Evolutionary conservation across 2,888 invertebrate species (phyloP).

Genomic region (Drosophila pullipes): DNA sequence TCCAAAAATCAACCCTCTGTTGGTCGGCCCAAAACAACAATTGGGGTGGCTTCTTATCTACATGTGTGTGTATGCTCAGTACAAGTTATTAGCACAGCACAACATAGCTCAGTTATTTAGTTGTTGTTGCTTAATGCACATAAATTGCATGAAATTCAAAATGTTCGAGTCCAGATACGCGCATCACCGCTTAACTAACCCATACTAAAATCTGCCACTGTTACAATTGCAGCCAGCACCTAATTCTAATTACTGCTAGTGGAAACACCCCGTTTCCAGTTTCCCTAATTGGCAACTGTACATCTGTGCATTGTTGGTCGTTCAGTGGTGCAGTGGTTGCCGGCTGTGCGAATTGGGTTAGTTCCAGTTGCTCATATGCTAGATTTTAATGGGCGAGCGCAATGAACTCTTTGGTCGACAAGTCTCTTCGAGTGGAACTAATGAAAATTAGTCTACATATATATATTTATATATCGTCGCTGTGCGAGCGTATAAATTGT

Average conservation of each 20-base stretch:
- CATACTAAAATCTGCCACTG: conserved; percentile 32
- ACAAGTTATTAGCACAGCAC: conserved; percentile 52
- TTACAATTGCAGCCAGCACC: conserved; percentile 12
- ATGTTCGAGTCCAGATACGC: conserved; percentile 31
- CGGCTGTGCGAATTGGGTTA: conserved; percentile 15
- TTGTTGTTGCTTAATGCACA: conserved; percentile 42
- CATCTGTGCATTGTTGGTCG: conserved; percentile 42
- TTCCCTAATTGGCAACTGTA: conserved; percentile 42
- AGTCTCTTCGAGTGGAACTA: conserved; percentile 70
- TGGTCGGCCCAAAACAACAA: conserved; percentile 39
- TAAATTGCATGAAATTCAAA: conserved; percentile 59
- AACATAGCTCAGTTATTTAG: conserved; percentile 40
- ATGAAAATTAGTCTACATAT: conserved; percentile 47
- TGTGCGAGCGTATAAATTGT: conserved; percentile 31
- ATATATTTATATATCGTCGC: conserved; percentile 12
- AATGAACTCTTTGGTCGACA: conserved; percentile 58
- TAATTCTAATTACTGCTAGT: conserved; percentile 1
- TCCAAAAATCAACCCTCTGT: conserved; percentile 69
- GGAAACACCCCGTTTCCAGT: conserved; percentile 17
- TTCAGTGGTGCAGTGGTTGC: conserved; percentile 10
- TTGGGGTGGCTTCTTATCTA: conserved; percentile 70
- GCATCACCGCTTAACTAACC: background rate
- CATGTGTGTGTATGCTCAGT: conserved; percentile 10
- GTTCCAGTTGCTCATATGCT: conserved; percentile 31
- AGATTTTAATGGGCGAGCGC: conserved; percentile 45